Evolutionary conservation across 2,797 vertebrate species (phyloP), one percentile per base, ranked within the genome.

Genomic region (Sternotherus odoratus): DNA sequence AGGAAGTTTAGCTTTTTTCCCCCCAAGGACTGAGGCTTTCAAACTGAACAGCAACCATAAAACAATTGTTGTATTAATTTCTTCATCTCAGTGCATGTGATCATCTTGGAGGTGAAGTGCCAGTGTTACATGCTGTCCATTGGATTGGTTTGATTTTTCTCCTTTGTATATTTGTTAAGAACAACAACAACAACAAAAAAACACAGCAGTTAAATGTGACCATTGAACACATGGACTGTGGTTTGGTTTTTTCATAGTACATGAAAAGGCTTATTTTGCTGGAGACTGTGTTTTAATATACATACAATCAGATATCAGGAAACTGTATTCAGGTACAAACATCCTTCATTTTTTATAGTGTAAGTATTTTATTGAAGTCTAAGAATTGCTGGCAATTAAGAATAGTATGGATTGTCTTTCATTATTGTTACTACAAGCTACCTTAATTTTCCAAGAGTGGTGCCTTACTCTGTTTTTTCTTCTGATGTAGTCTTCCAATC

Each of bases 391-490:
- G 98, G 97, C 98, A 97, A 97, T 97, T 97, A 97, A 96, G 96
- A 97, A 95, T 96, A 97, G 97, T 97, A 96, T 95, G 97, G 96
- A 98, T 92, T 96, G 96, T 97, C 97, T 98, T 97, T 97, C 89
- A 30, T 97, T 98, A 97, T 98, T 97, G 97, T 97, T 98, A 98
- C 95, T 97, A 97, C 97, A 98, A 98, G 97, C 98, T 98, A 98
- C 97, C 96, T 98, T 98, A 98, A 98, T 98, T 98, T 97, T 97
- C 96, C 97, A 96, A 97, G 98, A 97, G 98, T 97, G 98, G 98
- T 99, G 99, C 99, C 99, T 99, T 99, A 99, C 97, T 98, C 97
- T 98, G 95, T 98, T 97, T 97, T 95, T 96, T 97, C 97, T 97
- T 98, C 97, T 97, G 95, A 97, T 93, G 96, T 97, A 97, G 98